These are phyloP conservation scores for Drosophila sp. DNA, from an alignment of 1,140 invertebrate species.

Conservation along the genomic window DNA sequence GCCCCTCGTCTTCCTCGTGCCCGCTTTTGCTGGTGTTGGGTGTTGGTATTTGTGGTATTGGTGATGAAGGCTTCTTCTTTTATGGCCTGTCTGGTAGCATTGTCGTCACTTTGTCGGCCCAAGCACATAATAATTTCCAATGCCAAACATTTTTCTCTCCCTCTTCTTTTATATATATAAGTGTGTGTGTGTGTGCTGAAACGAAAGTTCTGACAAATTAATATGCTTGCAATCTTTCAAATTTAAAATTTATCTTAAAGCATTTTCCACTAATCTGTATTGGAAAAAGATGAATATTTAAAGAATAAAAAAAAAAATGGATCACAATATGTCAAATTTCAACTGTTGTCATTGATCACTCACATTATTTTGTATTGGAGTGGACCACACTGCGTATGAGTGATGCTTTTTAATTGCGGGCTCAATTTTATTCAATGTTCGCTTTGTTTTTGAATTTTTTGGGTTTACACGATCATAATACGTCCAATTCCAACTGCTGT, in stretches of 20 bases:
- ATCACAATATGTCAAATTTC: no score
- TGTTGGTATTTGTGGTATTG: slow-evolving; percentile 10
- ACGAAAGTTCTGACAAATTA: slow-evolving; percentile 62
- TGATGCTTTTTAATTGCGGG: no score
- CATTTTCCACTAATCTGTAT: neutral
- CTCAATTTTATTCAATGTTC: no score
- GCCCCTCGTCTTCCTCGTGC: no score
- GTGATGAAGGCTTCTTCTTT: slow-evolving; percentile 26
- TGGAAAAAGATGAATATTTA: no score
- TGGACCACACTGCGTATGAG: no score
- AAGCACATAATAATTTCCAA: slow-evolving; percentile 67
- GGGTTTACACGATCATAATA: no score
- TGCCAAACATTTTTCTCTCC: slow-evolving; percentile 45
- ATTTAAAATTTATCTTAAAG: neutral
- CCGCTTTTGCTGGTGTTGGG: neutral
- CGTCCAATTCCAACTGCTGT: no score
- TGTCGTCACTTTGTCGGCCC: slow-evolving; percentile 75
- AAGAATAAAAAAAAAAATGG: no score
- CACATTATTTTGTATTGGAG: no score
- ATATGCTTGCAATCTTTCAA: slow-evolving; percentile 44
- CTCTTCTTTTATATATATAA: neutral
- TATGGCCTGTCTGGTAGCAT: slow-evolving; percentile 65
- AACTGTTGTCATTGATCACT: no score
- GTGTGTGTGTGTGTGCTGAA: neutral
- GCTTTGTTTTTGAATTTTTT: no score